Conservation (phyloP, 2,888 invertebrate species). For the Arge pagana region DNA sequence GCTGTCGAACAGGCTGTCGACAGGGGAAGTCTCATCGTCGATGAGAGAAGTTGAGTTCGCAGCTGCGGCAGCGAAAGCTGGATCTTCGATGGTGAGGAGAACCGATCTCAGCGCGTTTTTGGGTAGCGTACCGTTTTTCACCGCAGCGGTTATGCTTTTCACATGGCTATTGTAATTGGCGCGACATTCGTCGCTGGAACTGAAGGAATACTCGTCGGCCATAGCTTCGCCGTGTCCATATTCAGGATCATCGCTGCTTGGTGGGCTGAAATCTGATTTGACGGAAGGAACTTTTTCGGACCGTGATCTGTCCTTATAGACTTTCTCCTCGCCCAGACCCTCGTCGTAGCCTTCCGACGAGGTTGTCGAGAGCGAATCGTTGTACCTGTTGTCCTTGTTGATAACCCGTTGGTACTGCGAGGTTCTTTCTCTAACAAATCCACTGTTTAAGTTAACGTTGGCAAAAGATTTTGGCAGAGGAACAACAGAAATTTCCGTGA, state of each 20-base stretch:
- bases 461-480: conserved; percentile 63
- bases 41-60: conserved; percentile 71
- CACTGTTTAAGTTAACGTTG: conserved; percentile 49
- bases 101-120: conserved; percentile 57
- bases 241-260: conserved; percentile 62
- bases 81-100: conserved; percentile 71
- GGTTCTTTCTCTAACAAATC: conserved; percentile 60
- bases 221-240: conserved; percentile 69
- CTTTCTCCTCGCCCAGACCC: conserved; percentile 71
- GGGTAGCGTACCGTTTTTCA: conserved; percentile 44
- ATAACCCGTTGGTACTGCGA: conserved; percentile 60
- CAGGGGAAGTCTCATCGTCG: conserved; percentile 84
- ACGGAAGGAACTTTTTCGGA: conserved; percentile 60
- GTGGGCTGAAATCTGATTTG: conserved; percentile 56
- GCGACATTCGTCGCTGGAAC: conserved; percentile 62
- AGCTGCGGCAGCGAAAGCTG: conserved; percentile 75
- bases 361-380: conserved; percentile 55
- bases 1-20: conserved; percentile 76
- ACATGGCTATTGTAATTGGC: conserved; percentile 22
- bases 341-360: conserved; percentile 59
- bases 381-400: conserved; percentile 52
- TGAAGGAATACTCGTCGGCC: conserved; percentile 65
- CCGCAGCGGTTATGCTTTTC: conserved; percentile 9
- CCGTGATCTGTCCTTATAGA: conserved; percentile 70
- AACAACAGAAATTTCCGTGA: conserved; percentile 68